These are phyloP conservation scores for Trialeurodes vaporariorum DNA, from an alignment of 1,140 invertebrate genomes.

Conservation along the genomic window DNA sequence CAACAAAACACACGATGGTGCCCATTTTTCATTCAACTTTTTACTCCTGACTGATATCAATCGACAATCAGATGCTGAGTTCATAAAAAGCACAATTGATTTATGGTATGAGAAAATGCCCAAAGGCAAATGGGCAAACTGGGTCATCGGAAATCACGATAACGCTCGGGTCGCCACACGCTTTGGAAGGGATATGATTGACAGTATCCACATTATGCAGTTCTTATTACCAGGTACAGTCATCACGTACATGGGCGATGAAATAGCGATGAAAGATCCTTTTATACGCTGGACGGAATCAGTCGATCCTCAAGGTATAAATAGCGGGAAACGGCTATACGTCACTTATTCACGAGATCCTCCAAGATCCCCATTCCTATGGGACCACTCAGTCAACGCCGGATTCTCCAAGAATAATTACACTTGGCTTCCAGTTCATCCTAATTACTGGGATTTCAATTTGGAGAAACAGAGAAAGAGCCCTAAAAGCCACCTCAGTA, in stretches of 20 bases:
- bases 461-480: conserved; percentile 27
- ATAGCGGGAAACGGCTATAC: conserved; percentile 38
- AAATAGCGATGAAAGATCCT: conserved; percentile 60
- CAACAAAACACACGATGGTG: conserved; percentile 27
- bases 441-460: conserved; percentile 41
- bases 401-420: conserved; percentile 45
- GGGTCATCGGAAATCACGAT: conserved; percentile 63
- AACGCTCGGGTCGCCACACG: conserved; percentile 48
- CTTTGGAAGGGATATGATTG: conserved; percentile 47
- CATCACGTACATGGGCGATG: conserved; percentile 66
- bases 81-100: conserved; percentile 39
- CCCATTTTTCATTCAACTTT: conserved; percentile 42
- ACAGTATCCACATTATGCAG: conserved; percentile 60
- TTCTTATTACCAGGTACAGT: conserved; percentile 59
- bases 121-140: conserved; percentile 38
- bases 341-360: conserved; percentile 44
- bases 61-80: conserved; percentile 32
- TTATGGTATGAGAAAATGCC: conserved; percentile 42
- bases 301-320: conserved; percentile 34
- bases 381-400: conserved; percentile 45
- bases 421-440: conserved; percentile 54
- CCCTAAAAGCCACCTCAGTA: not conserved
- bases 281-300: conserved; percentile 42
- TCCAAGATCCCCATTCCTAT: conserved; percentile 60
- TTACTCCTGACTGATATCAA: conserved; percentile 41